Conservation (phyloP, 2,113 vertebrate species). For the Grus americana region DNA sequence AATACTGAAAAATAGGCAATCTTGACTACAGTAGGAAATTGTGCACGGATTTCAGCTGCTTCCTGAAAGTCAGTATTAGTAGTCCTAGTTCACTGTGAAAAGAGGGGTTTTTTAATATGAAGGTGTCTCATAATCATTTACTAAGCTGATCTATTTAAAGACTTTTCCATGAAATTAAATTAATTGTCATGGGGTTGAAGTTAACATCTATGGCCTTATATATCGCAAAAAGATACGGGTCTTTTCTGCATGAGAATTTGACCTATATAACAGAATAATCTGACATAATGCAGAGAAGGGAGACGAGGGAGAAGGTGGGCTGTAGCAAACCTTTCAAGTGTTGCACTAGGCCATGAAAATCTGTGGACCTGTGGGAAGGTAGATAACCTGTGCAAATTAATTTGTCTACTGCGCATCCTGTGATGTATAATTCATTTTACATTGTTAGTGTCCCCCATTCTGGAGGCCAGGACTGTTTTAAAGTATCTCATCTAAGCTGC, state of each 20-base stretch:
- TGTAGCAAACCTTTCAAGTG: slow-evolving; percentile 36
- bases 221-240: not conserved
- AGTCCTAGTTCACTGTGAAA: not conserved
- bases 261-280: slow-evolving; percentile 35
- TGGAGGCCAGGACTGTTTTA: not conserved
- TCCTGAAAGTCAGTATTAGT: not conserved
- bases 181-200: slow-evolving; percentile 38
- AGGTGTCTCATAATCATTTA: not conserved
- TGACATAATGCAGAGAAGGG: not conserved
- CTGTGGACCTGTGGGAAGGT: not conserved
- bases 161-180: not conserved
- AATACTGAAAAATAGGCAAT: not conserved
- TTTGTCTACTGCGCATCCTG: not conserved
- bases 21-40: not conserved
- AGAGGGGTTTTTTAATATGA: not conserved
- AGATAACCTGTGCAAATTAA: slow-evolving; percentile 35
- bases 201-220: not conserved
- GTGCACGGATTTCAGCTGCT: not conserved
- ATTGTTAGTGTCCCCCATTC: not conserved
- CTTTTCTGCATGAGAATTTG: not conserved
- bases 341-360: not conserved
- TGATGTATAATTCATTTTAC: not conserved
- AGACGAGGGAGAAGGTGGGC: not conserved
- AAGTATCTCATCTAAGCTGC: not conserved
- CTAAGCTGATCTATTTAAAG: slow-evolving; percentile 12